Evolutionary conservation across 2,888 invertebrate genomes (phyloP).

Genomic region (Leucoptera coffeella): DNA sequence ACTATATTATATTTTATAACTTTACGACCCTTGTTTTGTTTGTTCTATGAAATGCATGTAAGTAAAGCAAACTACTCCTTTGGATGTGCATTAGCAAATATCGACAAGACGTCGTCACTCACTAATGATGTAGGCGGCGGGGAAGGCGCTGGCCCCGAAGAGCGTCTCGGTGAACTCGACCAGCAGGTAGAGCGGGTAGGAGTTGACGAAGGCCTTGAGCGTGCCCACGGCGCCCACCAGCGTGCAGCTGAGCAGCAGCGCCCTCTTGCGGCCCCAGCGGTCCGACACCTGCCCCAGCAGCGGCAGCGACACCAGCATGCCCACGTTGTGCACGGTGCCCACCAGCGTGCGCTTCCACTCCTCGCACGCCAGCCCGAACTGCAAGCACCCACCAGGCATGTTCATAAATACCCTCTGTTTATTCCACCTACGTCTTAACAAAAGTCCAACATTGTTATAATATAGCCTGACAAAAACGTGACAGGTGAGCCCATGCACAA

Average conservation of each 20-base stretch:
- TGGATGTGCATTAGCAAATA: neutral
- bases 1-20: too few relatives aligned
- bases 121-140: conserved; percentile 51
- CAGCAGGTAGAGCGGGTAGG: conserved; percentile 51
- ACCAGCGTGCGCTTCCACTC: conserved; percentile 71
- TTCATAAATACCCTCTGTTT: too few relatives aligned
- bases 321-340: conserved; percentile 68
- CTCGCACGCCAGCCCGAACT: conserved; percentile 46
- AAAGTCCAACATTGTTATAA: too few relatives aligned
- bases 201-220: conserved; percentile 50
- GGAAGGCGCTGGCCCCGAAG: conserved; percentile 53
- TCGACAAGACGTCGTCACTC: conserved; percentile 8
- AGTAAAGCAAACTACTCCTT: too few relatives aligned
- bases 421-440: too few relatives aligned
- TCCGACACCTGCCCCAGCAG: conserved; percentile 68
- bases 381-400: conserved; percentile 11
- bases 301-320: conserved; percentile 66
- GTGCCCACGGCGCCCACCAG: conserved; percentile 40
- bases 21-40: too few relatives aligned
- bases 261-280: conserved; percentile 43
- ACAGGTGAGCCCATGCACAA: too few relatives aligned
- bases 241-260: conserved; percentile 29
- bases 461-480: too few relatives aligned
- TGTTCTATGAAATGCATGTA: too few relatives aligned
- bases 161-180: conserved; percentile 55